Base-by-base conservation (phyloP, 2,888 invertebrate species). In the Heliconius cydno region DNA sequence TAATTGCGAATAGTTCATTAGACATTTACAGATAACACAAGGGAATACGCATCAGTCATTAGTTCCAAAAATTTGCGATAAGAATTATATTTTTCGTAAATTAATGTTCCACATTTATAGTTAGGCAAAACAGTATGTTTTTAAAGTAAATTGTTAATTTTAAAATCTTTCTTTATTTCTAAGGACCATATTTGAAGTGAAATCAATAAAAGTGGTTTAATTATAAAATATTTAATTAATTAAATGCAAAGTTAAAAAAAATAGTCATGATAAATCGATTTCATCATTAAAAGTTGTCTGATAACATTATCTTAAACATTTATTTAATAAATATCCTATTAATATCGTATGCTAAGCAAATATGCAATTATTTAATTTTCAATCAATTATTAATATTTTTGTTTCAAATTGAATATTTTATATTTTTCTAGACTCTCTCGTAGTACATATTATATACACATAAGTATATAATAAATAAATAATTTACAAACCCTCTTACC, bases 1-100 rank as follows among this genome's bases (percentile, higher is more conserved):
- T 95, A 95, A 95, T 94, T 93, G 93, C 94, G 84, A 94, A 94
- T 91, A 90, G 86, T 86, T 88, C 86, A 93, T 92, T 93, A 92
- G 87, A 88, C 86, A 85, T 86, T 87, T 88, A 86, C 86, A 92
- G 93, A 93, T 94, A 92, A 91, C 90, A 91, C 88, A 85, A 89
- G 89, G 88, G 89, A 87, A 85, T 88, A 87, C 90, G 90, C 86
- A 89, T 85, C 82, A 81, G 83, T 87, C 87, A 87, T 89, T 90
- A 90, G 85, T 82, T 85, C 84, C 85, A 84, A 82, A 89, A 88
- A 88, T 88, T 90, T 88, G 89, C 90, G 90, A 92, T 92, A 91
- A 91, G 87, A 82, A 79, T 80, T 81, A 79, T 82, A 75, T 76
- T 80, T 79, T 80, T 79, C 82, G 78, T 68, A 38, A 79, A 68